Conservation (phyloP, 2,888 invertebrate genomes). For the Drosophila austrosaltans region DNA sequence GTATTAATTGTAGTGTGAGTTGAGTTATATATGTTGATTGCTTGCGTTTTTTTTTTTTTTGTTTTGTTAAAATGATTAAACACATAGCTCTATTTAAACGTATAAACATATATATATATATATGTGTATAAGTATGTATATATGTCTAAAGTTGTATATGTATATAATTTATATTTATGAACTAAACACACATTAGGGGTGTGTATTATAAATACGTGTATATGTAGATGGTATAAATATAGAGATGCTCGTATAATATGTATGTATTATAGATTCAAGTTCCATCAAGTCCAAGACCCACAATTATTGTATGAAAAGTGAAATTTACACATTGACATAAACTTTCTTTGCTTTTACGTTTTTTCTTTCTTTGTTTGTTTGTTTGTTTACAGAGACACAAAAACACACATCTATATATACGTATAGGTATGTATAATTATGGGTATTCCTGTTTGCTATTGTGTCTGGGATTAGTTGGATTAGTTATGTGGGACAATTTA, state of each 20-base stretch:
- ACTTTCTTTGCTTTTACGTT: slow-evolving; percentile 25
- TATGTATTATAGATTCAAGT: slow-evolving; percentile 43
- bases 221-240: slow-evolving; percentile 68
- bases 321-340: slow-evolving; percentile 67
- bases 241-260: slow-evolving; percentile 53
- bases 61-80: slow-evolving; percentile 57
- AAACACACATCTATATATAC: slow-evolving; percentile 32
- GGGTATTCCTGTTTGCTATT: slow-evolving; percentile 32
- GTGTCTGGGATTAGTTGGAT: slow-evolving; percentile 32
- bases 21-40: slow-evolving; percentile 61
- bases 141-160: slow-evolving; percentile 65
- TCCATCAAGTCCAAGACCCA: slow-evolving; percentile 54
- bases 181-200: slow-evolving; percentile 63
- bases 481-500: slow-evolving; percentile 84
- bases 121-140: slow-evolving; percentile 51
- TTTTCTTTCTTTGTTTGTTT: neutral
- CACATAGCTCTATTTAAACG: slow-evolving; percentile 49
- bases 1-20: slow-evolving; percentile 44
- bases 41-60: slow-evolving; percentile 55
- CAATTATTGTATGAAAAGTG: slow-evolving; percentile 62
- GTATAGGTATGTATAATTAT: slow-evolving; percentile 3
- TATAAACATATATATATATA: slow-evolving; percentile 44
- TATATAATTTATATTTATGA: slow-evolving; percentile 35
- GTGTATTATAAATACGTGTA: slow-evolving; percentile 51
- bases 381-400: slow-evolving; percentile 34